These are phyloP conservation scores for Spea bombifrons DNA, from an alignment of 2,113 vertebrate species.

Conservation along the genomic window DNA sequence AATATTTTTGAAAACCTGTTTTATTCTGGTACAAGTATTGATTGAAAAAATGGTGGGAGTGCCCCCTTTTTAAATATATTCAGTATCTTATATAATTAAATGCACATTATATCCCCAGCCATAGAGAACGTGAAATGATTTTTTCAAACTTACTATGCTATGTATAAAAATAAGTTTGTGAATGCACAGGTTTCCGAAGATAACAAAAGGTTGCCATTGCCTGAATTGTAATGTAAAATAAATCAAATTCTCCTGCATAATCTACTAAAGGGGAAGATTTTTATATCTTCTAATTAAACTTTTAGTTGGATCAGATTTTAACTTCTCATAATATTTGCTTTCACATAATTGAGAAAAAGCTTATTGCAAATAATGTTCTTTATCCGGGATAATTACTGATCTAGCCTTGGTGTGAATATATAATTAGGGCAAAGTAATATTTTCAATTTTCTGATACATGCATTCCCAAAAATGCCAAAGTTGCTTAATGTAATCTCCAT, in stretches of 20 bases:
- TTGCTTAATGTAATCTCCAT: background rate
- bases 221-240: constrained; percentile 23
- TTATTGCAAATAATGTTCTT: constrained; percentile 43
- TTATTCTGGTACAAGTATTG: too few species aligned
- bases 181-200: background rate
- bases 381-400: constrained; percentile 41
- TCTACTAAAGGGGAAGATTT: constrained; percentile 31
- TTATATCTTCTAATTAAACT: constrained; percentile 47
- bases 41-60: too few species aligned
- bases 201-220: constrained; percentile 35
- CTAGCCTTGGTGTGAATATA: constrained; percentile 31
- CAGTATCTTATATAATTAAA: too few species aligned
- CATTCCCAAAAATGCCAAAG: background rate
- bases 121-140: too few species aligned
- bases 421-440: constrained; percentile 15
- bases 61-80: too few species aligned
- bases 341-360: constrained; percentile 46
- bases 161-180: background rate
- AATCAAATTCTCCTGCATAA: constrained; percentile 37
- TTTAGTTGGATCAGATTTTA: constrained; percentile 47
- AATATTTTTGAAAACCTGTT: too few species aligned
- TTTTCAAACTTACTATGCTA: too few species aligned
- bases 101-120: too few species aligned
- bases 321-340: constrained; percentile 47
- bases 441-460: constrained; percentile 4